Evolutionary conservation across 35 echinoderm and acorn worm species (phyloP), one percentile per base, ranked within the genome.

Genomic region (Heliocidaris tuberculata): DNA sequence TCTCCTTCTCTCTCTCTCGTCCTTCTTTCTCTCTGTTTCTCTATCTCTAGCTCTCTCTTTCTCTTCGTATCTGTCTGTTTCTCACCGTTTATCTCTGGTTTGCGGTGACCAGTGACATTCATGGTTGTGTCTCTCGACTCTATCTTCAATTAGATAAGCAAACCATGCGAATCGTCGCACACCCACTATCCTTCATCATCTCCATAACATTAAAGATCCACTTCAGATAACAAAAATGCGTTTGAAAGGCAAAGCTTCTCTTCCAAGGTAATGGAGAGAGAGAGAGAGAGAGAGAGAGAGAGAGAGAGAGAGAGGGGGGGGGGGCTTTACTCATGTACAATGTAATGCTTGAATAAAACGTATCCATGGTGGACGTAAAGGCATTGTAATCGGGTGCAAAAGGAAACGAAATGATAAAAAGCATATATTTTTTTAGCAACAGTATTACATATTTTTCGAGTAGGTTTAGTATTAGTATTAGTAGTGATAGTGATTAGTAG

Each of bases 111-210:
- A 32, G 32, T 89, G 87, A 89, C 87, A 89, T 89, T 89, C 13
- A 47, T 47, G 87, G 87, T 48, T 9, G 29, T 89, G 4, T 89
- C 31, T 48, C 87, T 13, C 29, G 31, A 89, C 87, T 89, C 87
- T 27, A 89, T 89, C 87, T 47, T 48, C 31, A 89, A 35, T 89
- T 89, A 89, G 87, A 32, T 89, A 89, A 89, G 32, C 87, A 24
- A 89, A 89, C 35, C 87, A 89, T 89, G 87, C 87, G 87, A 24
- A 89, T 48, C 47, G 87, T 17, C 31, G 87, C 87, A 89, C 47
- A 89, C 87, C 31, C 87, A 17, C 31, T 89, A 47, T 32, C 47
- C 30, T 47, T 89, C 87, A 32, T 89, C 32, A 5, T 89, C 87
- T 89, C 5, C 2, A 4, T 4, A 42, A 32, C 6, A 42, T 89